Conservation (phyloP, 2,888 invertebrate species). For the Lasioglossum morio region DNA sequence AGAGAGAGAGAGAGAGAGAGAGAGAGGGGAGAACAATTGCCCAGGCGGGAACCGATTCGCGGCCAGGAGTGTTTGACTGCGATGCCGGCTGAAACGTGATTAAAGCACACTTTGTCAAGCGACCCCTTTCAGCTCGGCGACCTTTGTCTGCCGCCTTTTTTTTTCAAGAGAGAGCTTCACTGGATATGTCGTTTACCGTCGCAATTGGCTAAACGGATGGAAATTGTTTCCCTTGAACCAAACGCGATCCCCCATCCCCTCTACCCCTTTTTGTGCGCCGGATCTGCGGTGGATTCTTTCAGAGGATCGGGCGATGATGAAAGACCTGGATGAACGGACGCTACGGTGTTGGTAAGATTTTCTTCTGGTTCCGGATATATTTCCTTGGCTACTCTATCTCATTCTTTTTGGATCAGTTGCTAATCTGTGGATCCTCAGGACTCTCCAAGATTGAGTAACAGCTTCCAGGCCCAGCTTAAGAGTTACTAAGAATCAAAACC, state of each 20-base stretch:
- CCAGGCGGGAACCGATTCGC: constrained; percentile 9
- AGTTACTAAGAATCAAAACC: neutral
- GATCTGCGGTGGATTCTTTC: neutral
- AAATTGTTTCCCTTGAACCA: neutral
- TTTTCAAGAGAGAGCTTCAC: neutral
- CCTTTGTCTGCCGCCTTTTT: neutral
- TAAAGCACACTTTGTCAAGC: neutral
- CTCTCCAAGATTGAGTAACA: neutral
- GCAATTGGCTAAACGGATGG: neutral
- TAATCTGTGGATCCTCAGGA: neutral
- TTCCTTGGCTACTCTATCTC: neutral
- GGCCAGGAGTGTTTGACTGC: neutral
- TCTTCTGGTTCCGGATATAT: neutral
- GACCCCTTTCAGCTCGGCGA: constrained; percentile 3
- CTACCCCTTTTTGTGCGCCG: neutral
- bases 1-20: no score
- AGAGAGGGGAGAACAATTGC: neutral
- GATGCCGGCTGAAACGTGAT: constrained; percentile 5
- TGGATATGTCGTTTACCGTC: neutral
- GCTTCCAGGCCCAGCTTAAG: neutral
- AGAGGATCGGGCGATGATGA: neutral
- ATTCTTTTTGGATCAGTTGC: neutral
- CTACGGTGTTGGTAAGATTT: neutral
- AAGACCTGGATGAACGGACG: neutral
- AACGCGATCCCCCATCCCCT: neutral